These are phyloP conservation scores for Agrilus mali DNA, from an alignment of 2,888 invertebrate genomes.

Conservation along the genomic window DNA sequence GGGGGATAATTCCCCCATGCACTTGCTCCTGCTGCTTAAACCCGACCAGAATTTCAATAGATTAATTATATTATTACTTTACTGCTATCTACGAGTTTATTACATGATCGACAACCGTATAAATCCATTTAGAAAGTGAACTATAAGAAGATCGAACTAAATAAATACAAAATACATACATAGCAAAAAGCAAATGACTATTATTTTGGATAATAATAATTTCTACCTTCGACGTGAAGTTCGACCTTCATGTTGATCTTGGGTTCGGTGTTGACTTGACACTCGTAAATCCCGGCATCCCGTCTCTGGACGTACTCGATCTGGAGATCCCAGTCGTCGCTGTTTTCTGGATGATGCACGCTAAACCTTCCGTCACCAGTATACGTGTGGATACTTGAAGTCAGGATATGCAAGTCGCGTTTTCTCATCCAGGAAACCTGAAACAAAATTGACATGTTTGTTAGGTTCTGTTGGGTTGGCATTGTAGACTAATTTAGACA, in stretches of 20 bases:
- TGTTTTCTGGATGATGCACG: slow-evolving; percentile 69
- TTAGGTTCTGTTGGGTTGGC: too few species aligned
- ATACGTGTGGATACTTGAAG: slow-evolving; percentile 73
- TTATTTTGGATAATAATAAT: slow-evolving; percentile 5
- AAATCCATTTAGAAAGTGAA: too few species aligned
- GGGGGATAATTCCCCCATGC: too few species aligned
- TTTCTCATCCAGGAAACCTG: slow-evolving; percentile 77
- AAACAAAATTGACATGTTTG: too few species aligned
- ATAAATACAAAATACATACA: slow-evolving; percentile 1
- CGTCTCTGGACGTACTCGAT: slow-evolving; percentile 73
- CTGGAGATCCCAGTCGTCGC: slow-evolving; percentile 78
- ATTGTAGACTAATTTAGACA: too few species aligned
- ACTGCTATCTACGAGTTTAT: too few species aligned
- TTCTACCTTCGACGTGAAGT: slow-evolving; percentile 65
- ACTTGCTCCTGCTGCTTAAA: too few species aligned
- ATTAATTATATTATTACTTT: too few species aligned
- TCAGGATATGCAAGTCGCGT: slow-evolving; percentile 72
- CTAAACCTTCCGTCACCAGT: slow-evolving; percentile 80
- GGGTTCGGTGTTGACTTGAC: slow-evolving; percentile 82
- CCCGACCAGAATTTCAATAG: too few species aligned
- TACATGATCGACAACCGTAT: too few species aligned
- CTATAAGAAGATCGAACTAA: too few species aligned
- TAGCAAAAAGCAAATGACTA: slow-evolving; percentile 4
- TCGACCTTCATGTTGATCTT: slow-evolving; percentile 76
- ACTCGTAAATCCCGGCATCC: slow-evolving; percentile 78